Evolutionary conservation across 2,797 vertebrate genomes (phyloP).

Genomic region (Echeneis naucrates): DNA sequence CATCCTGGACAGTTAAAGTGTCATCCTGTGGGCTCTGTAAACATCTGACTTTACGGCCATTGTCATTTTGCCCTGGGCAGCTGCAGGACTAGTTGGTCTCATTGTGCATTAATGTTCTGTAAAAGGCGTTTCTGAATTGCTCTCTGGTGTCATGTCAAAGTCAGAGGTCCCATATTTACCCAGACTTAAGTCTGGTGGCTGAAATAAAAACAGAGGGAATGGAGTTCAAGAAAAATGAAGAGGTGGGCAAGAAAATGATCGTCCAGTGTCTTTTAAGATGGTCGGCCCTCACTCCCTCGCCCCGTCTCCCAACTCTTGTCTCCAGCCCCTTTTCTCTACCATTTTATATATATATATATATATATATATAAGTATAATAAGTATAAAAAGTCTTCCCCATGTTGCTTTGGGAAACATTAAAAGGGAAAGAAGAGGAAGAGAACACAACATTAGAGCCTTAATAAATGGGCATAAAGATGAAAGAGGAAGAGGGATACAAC

Average conservation of each 20-base stretch:
- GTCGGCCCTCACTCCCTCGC: slow-evolving; percentile 55
- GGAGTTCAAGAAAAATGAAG: slow-evolving; percentile 81
- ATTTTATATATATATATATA: too few species aligned
- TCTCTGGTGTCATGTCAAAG: slow-evolving; percentile 60
- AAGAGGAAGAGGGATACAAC: slow-evolving; percentile 29
- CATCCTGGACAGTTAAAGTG: slow-evolving; percentile 46
- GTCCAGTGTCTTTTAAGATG: slow-evolving; percentile 77
- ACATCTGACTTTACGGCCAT: slow-evolving; percentile 67
- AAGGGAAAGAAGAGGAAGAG: slow-evolving; percentile 47
- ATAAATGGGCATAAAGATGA: slow-evolving; percentile 48
- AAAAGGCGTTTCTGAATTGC: slow-evolving; percentile 55
- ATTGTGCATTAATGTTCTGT: slow-evolving; percentile 53
- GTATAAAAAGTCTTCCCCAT: slow-evolving; percentile 78
- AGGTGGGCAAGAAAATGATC: slow-evolving; percentile 72
- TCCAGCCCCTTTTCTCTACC: slow-evolving; percentile 67
- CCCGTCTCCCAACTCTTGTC: slow-evolving; percentile 47
- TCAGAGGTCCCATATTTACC: slow-evolving; percentile 52
- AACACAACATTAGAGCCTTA: slow-evolving; percentile 53
- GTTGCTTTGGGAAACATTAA: slow-evolving; percentile 70
- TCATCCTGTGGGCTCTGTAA: slow-evolving; percentile 55
- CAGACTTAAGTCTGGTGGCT: slow-evolving; percentile 64
- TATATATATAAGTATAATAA: too few species aligned
- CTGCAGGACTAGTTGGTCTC: slow-evolving; percentile 57
- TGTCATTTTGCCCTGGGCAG: slow-evolving; percentile 63
- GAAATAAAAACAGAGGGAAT: slow-evolving; percentile 69